Evolutionary conservation across 2,888 invertebrate species (phyloP), one percentile per base, ranked within the genome.

Genomic region (Liopterus haemorrhoidalis): DNA sequence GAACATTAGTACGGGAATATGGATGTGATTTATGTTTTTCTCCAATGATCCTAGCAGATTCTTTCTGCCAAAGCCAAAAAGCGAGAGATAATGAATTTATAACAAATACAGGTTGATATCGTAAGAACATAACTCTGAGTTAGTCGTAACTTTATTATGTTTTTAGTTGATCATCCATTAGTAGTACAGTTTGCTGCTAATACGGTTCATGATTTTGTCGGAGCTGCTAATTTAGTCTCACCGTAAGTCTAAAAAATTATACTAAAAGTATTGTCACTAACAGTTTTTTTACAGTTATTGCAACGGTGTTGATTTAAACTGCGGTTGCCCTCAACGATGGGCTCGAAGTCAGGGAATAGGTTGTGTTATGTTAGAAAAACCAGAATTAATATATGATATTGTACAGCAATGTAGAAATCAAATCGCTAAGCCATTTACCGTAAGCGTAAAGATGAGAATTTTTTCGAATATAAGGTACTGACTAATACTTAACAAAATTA

Each of bases 241-340:
- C 83, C 84, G 74, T 85, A 72, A 68, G 77, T 70, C n/a, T 39
- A 30, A 2, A 22, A 12, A 28, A 12, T 12, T 28, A 5, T 27
- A 31, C 19, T 9, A 15, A 5, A 8, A 32, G 8, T 19, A n/a
- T 19, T 21, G 6, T 21, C 11, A 21, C 12, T 4, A 19, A 40
- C 16, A 28, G 37, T 30, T 41, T 53, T 56, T 46, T 56, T 59
- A 4, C 57, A 83, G 83, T 9, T 87, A 83, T 70, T 81, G 85
- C 41, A 85, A 89, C 72, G 97, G 97, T 4, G 85, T 95, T 2
- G 97, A 97, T 70, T 70, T 97, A 22, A 97, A 97, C 65, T 97
- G 97, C 72, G 97, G 97, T 0, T 97, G 97, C 58, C 97, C 97
- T 1, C 97, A 97, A 68, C 73, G 81, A 53, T 96, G 95, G 95